phyloP scores from a whole-genome alignment of 2,888 invertebrate species.

The Archips xylosteana region DNA sequence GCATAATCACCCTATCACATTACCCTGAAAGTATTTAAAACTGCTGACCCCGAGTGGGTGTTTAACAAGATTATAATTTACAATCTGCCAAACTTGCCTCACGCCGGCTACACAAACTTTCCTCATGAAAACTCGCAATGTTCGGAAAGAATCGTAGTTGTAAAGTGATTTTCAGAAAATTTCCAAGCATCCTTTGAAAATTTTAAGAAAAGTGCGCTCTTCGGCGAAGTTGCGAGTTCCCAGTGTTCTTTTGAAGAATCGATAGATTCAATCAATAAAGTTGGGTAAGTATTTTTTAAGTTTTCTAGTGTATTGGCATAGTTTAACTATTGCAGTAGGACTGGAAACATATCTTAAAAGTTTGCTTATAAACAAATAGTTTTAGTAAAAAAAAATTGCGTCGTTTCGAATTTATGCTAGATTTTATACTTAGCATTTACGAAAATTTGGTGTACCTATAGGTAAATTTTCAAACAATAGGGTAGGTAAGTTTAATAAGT shows the following conservation, averaged over 20 bases:
- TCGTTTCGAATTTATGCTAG: background rate
- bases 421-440: background rate
- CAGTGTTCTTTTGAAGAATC: constrained; percentile 38
- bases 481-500: too few relatives aligned
- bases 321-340: background rate
- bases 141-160: constrained; percentile 61
- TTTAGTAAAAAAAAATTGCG: background rate
- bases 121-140: constrained; percentile 71
- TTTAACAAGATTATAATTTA: constrained; percentile 41
- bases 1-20: background rate
- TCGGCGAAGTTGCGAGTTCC: constrained; percentile 49
- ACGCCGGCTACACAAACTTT: constrained; percentile 64
- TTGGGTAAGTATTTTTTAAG: constrained; percentile 23
- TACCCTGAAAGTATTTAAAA: constrained; percentile 7
- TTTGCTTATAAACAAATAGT: background rate
- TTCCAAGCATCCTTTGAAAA: constrained; percentile 56
- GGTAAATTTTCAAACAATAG: too few relatives aligned
- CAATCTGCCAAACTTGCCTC: constrained; percentile 49
- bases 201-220: constrained; percentile 49
- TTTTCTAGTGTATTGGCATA: constrained; percentile 15
- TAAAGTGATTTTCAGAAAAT: constrained; percentile 59
- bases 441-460: background rate
- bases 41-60: constrained; percentile 18
- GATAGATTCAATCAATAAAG: constrained; percentile 41
- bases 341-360: background rate